phyloP scores from a whole-genome alignment of 2,888 invertebrate species.

The Sinohyriopsis cumingii region DNA sequence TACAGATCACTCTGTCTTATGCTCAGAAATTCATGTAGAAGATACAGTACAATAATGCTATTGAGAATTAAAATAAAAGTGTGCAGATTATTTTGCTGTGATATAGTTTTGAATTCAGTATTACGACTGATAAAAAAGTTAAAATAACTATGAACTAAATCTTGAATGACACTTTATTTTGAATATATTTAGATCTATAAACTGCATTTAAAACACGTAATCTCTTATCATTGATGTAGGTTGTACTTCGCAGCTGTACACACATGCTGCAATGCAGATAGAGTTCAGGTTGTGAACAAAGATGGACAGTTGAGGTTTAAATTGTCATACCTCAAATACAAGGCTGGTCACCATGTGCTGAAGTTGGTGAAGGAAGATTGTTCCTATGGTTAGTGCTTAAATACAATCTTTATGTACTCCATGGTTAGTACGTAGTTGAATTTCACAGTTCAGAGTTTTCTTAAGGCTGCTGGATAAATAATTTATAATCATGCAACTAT shows the following conservation, averaged over 20 bases:
- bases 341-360: constrained; percentile 11
- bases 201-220: too few relatives aligned
- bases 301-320: constrained; percentile 7
- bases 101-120: neutral
- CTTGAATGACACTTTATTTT: too few relatives aligned
- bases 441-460: too few relatives aligned
- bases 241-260: constrained; percentile 15
- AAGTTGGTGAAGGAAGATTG: constrained; percentile 14
- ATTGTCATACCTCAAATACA: constrained; percentile 15
- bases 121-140: neutral
- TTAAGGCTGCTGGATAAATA: too few relatives aligned
- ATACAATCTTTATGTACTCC: too few relatives aligned
- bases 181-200: neutral
- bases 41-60: too few relatives aligned
- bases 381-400: constrained; percentile 13
- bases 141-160: neutral
- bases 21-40: too few relatives aligned
- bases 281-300: constrained; percentile 13
- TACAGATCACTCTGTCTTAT: too few relatives aligned
- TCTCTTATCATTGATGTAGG: too few relatives aligned
- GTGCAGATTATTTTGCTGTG: neutral
- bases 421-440: too few relatives aligned
- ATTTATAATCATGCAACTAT: too few relatives aligned
- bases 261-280: constrained; percentile 12
- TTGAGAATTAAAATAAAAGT: neutral